A percentile compares a stretch with the other conserved stretches of the same genome.
Conservation (phyloP, 2,113 vertebrate genomes). For the Entelurus aequoreus region DNA sequence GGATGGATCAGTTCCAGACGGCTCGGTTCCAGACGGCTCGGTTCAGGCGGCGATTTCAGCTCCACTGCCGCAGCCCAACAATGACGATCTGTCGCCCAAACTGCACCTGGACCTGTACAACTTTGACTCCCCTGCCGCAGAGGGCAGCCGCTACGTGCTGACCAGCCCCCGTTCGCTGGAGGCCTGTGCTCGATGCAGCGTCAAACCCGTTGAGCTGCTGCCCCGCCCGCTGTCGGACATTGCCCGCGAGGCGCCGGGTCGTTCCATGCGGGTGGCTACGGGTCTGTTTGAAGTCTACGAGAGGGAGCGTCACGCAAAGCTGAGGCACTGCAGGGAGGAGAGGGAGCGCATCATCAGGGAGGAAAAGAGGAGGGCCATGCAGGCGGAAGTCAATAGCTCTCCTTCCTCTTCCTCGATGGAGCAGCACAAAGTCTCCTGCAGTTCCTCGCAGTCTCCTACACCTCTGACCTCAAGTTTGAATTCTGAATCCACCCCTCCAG, state of each 20-base stretch:
- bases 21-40: background rate
- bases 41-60: conserved; percentile 6
- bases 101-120: conserved; percentile 93
- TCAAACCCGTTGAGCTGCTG: conserved; percentile 93
- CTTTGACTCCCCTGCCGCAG: conserved; percentile 86
- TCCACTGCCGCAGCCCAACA: conserved; percentile 31
- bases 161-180: conserved; percentile 94
- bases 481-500: conserved; percentile 23
- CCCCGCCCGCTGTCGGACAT: conserved; percentile 81
- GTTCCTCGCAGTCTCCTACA: conserved; percentile 32
- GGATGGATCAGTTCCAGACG: background rate
- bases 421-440: conserved; percentile 29
- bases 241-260: conserved; percentile 84
- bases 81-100: conserved; percentile 68
- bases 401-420: conserved; percentile 64
- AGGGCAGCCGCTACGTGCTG: conserved; percentile 94
- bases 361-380: conserved; percentile 84
- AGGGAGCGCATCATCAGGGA: conserved; percentile 88
- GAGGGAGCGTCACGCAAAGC: conserved; percentile 81
- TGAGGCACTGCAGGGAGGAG: conserved; percentile 88
- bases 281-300: conserved; percentile 91
- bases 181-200: conserved; percentile 91
- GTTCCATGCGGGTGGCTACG: conserved; percentile 88
- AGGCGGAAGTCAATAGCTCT: conserved; percentile 66
- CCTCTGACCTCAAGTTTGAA: conserved; percentile 46